Base-by-base conservation (phyloP, 2,113 vertebrate species). In the Balaenoptera acutorostrata region DNA sequence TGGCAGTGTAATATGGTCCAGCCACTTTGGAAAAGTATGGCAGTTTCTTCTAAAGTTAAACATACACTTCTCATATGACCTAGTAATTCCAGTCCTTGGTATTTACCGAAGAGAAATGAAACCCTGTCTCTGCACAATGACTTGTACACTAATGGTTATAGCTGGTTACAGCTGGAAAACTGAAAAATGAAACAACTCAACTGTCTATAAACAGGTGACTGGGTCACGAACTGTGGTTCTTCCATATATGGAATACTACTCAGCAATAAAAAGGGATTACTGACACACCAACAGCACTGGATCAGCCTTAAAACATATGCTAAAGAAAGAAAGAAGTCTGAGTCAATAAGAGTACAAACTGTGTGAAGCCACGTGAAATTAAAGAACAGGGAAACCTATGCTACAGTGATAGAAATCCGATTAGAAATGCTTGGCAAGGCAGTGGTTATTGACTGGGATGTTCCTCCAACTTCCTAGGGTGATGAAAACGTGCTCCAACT, bases 91-190 rank as follows among this genome's bases (percentile, higher is more conserved):
- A 93, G 49, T 77, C 36, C n/a, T 90, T 83, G 66, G 68, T 84
- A 90, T 96, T 93, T 49, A 72, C n/a, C 10, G 3, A 57, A 69
- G 61, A 96, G 66, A 95, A 83, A 74, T 55, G 21, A 97, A 95
- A 78, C 94, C 75, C 6, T 46, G 20, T 57, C 13, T 75, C 25
- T 25, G 39, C 39, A 74, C 36, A 74, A 66, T 36, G 55, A 71
- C 36, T 44, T 69, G 31, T 44, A 49, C n/a, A 49, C 8, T 66
- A 33, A 81, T 9, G 3, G 27, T 72, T 74, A 23, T 3, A 23
- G 59, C 17, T 44, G 33, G 41, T 88, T 78, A 88, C 59, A 64
- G 66, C 8, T 36, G 15, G 14, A 75, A 83, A 89, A 66, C 14
- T 64, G 39, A 57, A 80, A 80, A 36, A 23, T 5, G 25, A 55